Percentiles rank a stretch among this genome's conserved stretches.
These are phyloP conservation scores for Diceros bicornis DNA, from an alignment of 2,797 vertebrate species.

Conservation along the genomic window DNA sequence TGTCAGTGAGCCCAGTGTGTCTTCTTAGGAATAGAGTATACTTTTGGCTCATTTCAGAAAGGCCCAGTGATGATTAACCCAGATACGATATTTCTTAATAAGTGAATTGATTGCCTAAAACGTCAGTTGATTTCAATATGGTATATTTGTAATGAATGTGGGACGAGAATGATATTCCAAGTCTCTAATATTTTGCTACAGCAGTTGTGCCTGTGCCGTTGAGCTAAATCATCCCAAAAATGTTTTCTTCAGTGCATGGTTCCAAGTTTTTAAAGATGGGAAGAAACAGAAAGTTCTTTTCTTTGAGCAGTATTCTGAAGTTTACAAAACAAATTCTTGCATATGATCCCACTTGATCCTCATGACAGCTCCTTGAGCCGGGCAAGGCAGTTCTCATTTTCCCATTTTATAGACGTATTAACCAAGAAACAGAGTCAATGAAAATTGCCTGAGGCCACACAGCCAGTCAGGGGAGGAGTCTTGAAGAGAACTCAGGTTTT, in stretches of 20 bases:
- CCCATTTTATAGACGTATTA: slow-evolving; percentile 15
- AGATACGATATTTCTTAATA: slow-evolving; percentile 25
- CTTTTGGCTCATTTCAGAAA: not conserved
- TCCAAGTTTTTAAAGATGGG: slow-evolving; percentile 73
- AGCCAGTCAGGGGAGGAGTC: not conserved
- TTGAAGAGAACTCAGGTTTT: slow-evolving; percentile 17
- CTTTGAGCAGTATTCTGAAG: slow-evolving; percentile 63
- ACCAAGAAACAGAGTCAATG: slow-evolving; percentile 12
- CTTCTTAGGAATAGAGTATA: not conserved
- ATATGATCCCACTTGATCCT: slow-evolving; percentile 68
- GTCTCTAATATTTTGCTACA: not conserved
- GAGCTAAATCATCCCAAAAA: not conserved
- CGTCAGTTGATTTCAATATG: not conserved
- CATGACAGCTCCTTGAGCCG: not conserved
- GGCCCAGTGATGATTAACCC: not conserved
- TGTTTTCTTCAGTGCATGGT: slow-evolving; percentile 41
- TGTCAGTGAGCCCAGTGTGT: not conserved
- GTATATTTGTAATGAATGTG: not conserved
- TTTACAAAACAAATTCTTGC: slow-evolving; percentile 77
- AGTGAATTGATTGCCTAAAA: not conserved
- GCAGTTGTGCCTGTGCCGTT: not conserved
- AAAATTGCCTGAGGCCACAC: not conserved
- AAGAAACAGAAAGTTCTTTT: slow-evolving; percentile 68
- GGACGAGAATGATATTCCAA: not conserved
- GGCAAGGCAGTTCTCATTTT: slow-evolving; percentile 30